These are phyloP conservation scores for Vespertilio murinus DNA, from an alignment of 2,797 vertebrate genomes.

Conservation along the genomic window DNA sequence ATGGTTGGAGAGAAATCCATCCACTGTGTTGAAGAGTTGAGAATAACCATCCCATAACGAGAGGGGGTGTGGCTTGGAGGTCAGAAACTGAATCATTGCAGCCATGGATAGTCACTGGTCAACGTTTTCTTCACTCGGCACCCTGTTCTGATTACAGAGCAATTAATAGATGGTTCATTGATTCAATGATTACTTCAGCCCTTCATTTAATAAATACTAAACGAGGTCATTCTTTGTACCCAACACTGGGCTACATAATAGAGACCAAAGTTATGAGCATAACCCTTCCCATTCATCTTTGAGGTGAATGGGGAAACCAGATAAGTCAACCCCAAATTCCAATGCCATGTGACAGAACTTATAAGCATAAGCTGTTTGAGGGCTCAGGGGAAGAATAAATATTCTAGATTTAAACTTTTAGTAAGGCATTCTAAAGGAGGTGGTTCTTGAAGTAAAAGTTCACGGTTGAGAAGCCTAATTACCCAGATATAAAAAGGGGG, in stretches of 20 bases:
- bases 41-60: neutral
- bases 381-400: neutral
- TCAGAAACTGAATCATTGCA: neutral
- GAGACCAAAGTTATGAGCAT: neutral
- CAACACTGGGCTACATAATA: neutral
- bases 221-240: neutral
- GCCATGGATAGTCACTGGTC: neutral
- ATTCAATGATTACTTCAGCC: neutral
- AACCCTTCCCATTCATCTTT: neutral
- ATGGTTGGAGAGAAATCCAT: neutral
- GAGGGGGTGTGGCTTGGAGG: neutral
- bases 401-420: neutral
- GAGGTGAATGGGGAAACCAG: neutral
- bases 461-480: neutral
- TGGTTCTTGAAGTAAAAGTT: neutral
- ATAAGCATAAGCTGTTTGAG: neutral
- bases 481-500: neutral
- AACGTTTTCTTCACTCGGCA: neutral
- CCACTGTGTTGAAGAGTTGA: neutral
- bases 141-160: neutral
- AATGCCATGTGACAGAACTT: neutral
- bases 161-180: slow-evolving; percentile 13
- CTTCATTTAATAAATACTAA: neutral
- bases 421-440: neutral
- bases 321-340: neutral